phyloP scores from a whole-genome alignment of 2,113 vertebrate genomes.

The Anhinga anhinga region DNA sequence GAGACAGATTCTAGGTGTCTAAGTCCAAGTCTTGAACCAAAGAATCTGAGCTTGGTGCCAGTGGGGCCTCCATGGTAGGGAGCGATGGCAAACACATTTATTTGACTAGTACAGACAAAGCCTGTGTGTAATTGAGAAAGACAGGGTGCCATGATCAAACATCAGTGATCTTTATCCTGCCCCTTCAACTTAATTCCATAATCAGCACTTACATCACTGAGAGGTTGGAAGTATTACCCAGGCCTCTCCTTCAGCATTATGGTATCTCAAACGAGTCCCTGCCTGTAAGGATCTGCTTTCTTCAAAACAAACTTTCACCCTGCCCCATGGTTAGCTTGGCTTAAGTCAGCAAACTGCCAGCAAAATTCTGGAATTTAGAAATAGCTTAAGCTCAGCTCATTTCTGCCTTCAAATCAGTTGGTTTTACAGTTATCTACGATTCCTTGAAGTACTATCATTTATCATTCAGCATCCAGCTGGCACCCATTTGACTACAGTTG shows the following conservation, averaged over 20 bases:
- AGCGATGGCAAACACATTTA: background rate
- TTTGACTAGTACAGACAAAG: background rate
- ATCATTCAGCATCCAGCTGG: background rate
- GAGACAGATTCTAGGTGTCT: background rate
- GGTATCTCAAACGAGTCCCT: background rate
- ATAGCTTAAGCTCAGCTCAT: background rate
- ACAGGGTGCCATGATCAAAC: background rate
- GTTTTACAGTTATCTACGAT: background rate
- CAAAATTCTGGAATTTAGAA: background rate
- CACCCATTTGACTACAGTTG: background rate
- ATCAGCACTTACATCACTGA: background rate
- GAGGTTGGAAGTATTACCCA: background rate
- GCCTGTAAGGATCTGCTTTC: background rate
- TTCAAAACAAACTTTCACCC: background rate
- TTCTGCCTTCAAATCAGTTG: background rate
- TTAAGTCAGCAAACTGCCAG: background rate
- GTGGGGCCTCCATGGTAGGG: background rate
- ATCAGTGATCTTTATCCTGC: background rate
- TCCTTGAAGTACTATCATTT: background rate
- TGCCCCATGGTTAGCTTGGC: background rate
- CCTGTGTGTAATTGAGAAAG: background rate
- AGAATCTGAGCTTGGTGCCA: background rate
- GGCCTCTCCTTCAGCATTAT: background rate
- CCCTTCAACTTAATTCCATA: background rate
- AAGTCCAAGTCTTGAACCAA: background rate